These are phyloP conservation scores for Drosophila lini DNA, from an alignment of 1,140 invertebrate species.

Conservation along the genomic window DNA sequence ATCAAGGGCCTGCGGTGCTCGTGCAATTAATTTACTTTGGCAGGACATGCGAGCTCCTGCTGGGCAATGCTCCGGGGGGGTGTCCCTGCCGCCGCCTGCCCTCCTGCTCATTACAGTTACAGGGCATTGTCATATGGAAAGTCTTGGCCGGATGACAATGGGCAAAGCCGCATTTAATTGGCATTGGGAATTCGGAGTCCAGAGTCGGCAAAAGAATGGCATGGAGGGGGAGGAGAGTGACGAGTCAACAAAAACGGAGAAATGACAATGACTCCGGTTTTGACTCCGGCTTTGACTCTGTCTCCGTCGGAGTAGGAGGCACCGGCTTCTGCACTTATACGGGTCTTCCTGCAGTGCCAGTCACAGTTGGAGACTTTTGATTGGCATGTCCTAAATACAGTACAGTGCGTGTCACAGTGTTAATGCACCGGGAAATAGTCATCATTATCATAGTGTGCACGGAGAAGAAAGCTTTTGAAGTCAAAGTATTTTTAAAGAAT, in stretches of 20 bases:
- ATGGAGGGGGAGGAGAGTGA: constrained; percentile 35
- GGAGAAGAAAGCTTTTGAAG: not conserved
- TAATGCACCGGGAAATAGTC: not conserved
- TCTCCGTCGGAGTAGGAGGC: not conserved
- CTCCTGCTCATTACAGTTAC: constrained; percentile 64
- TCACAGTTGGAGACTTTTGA: constrained; percentile 73
- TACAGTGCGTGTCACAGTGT: constrained; percentile 19
- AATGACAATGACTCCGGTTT: constrained; percentile 57
- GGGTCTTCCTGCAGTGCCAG: constrained; percentile 30
- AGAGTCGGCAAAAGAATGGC: constrained; percentile 32
- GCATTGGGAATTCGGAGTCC: constrained; percentile 58
- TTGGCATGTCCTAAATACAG: constrained; percentile 68
- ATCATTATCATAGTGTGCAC: too few species aligned
- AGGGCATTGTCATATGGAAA: constrained; percentile 67
- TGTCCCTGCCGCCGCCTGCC: constrained; percentile 16
- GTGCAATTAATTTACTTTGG: constrained; percentile 82
- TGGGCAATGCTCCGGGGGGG: constrained; percentile 24
- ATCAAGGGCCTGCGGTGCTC: constrained; percentile 34
- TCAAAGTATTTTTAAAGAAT: too few species aligned
- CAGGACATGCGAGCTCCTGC: constrained; percentile 77
- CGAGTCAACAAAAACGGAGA: constrained; percentile 53
- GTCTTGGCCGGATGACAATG: constrained; percentile 60
- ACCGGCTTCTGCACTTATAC: constrained; percentile 15
- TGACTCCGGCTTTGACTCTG: constrained; percentile 16
- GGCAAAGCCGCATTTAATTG: constrained; percentile 73